Base-by-base conservation (phyloP, 2,888 invertebrate species). In the Rotaria macrura region DNA sequence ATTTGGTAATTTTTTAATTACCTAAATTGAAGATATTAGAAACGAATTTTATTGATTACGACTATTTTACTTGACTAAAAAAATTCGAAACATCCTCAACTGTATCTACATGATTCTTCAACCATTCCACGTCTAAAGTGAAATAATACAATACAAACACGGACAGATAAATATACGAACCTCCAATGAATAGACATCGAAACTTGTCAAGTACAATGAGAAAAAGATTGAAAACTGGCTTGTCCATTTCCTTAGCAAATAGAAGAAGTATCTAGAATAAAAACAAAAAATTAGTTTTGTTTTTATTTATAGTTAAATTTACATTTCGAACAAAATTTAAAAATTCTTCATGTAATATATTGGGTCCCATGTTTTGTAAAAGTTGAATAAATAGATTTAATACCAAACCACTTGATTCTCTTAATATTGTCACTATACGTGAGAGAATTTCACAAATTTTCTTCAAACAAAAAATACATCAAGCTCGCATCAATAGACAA, bases 11-110 rank as follows among this genome's bases (percentile, higher is more conserved):
- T 84, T 84, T 84, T 86, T 55, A 54, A 86, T 86, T 0, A 85
- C 23, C 83, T 49, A 29, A 47, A 29, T 2, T n/a, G 17, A 47
- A 29, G 2, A 43, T 6, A 4, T 10, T 14, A 57, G 43, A 43
- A 93, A 93, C 40, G 38, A 7, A 9, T 40, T 87, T n/a, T 85
- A 34, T 57, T 49, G 17, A 55, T 49, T 34, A 84, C 52, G 25
- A 83, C 3, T 20, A 25, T 57, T 57, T 54, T 85, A 87, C 84
- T 88, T 90, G 93, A 12, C 93, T 92, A 40, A 94, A 91, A 87
- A 94, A 90, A 4, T 91, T 89, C 89, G 94, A 93, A 88, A 94
- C 93, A 2, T 93, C 93, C 88, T 94, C 94, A 72, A 94, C 91
- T 40, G 95, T 92, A 89, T 94, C 94, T 0, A 94, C 92, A 85